A percentile compares a stretch with the other conserved stretches of the same genome.
Evolutionary conservation across 2,888 invertebrate genomes (phyloP).

Genomic region (Drosophila colorata): DNA sequence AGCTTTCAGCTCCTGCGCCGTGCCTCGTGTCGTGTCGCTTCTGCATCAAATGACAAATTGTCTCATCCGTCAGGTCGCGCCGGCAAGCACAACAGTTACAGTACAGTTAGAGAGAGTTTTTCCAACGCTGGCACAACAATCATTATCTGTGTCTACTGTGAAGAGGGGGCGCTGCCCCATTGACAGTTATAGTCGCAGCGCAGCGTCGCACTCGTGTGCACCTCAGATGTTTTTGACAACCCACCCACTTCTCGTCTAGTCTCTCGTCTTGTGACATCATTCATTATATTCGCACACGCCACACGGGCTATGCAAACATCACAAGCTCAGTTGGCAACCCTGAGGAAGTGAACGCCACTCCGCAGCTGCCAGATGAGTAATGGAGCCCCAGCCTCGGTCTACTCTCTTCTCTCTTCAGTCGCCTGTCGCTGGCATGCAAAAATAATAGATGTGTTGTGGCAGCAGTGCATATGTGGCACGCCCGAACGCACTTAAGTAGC

Average conservation of each 20-base stretch:
- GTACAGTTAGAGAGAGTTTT: conserved; percentile 10
- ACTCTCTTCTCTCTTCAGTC: conserved; percentile 6
- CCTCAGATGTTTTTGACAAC: conserved; percentile 68
- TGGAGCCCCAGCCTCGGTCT: conserved; percentile 46
- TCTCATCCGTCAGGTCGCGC: conserved; percentile 69
- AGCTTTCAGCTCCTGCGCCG: conserved; percentile 8
- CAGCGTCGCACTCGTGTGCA: conserved; percentile 21
- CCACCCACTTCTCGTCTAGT: conserved; percentile 28
- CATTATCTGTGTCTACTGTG: conserved; percentile 76
- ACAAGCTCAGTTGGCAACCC: conserved; percentile 49
- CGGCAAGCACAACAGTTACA: conserved; percentile 31
- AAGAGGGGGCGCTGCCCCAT: conserved; percentile 40
- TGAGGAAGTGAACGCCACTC: conserved; percentile 13
- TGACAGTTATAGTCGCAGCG: conserved; percentile 39
- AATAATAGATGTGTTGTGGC: conserved; percentile 30
- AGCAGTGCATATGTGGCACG: conserved; percentile 13
- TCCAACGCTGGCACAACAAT: conserved; percentile 47
- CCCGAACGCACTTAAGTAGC: conserved; percentile 6
- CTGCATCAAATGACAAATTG: conserved; percentile 80
- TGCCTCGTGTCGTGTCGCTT: conserved; percentile 51
- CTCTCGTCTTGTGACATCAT: conserved; percentile 61
- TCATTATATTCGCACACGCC: conserved; percentile 67
- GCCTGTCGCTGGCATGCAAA: conserved; percentile 43
- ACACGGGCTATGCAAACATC: conserved; percentile 50
- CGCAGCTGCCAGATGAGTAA: conserved; percentile 60